Evolutionary conservation across 2,888 invertebrate genomes (phyloP).

Genomic region (Acheta domesticus): DNA sequence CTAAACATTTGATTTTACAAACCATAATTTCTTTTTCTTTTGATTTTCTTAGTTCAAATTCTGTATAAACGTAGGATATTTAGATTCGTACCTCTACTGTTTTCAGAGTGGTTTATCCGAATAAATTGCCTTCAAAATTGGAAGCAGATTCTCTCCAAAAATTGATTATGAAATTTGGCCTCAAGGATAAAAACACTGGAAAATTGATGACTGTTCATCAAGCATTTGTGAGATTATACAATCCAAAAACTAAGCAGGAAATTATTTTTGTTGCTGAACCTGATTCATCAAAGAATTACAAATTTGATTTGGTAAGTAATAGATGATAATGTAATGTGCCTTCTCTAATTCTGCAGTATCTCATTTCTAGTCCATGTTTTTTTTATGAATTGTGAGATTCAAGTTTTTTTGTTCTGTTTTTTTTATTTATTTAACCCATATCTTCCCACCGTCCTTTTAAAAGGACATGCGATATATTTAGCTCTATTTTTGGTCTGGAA

Average conservation of each 20-base stretch:
- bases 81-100: neutral
- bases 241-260: slow-evolving; percentile 67
- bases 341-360: neutral
- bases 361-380: neutral
- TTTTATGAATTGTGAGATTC: neutral
- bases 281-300: slow-evolving; percentile 73
- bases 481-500: too few species aligned
- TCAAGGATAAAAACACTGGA: slow-evolving; percentile 66
- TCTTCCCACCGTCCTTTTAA: too few species aligned
- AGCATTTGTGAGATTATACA: slow-evolving; percentile 77
- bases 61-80: too few species aligned
- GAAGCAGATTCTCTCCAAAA: slow-evolving; percentile 89
- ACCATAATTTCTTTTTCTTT: too few species aligned
- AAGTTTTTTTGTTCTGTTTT: neutral
- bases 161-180: slow-evolving; percentile 73
- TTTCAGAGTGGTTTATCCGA: slow-evolving; percentile 66
- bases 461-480: too few species aligned
- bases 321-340: neutral
- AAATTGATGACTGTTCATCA: slow-evolving; percentile 76
- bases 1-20: too few species aligned
- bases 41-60: too few species aligned
- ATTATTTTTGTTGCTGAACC: slow-evolving; percentile 92
- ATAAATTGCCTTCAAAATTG: slow-evolving; percentile 64
- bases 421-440: neutral
- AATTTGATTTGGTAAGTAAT: slow-evolving; percentile 78